A percentile compares a stretch with the other conserved stretches of the same genome.
Evolutionary conservation across 2,888 invertebrate genomes (phyloP).

Genomic region (Girardia tigrina): DNA sequence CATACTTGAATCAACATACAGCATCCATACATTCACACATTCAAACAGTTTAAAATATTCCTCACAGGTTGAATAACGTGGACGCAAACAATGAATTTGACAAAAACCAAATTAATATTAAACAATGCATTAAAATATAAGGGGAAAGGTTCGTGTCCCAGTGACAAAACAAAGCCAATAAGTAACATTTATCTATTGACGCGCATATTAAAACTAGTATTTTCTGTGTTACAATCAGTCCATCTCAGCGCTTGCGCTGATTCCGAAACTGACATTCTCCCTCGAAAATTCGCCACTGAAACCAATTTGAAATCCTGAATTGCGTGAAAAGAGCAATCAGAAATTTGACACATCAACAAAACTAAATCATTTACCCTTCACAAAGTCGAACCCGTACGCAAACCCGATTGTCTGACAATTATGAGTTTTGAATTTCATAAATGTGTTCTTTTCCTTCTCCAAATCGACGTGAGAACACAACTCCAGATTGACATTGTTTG

Average conservation of each 20-base stretch:
- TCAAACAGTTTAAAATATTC: too few relatives aligned
- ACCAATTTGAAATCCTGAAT: neutral
- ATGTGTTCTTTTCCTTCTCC: neutral
- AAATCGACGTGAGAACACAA: neutral
- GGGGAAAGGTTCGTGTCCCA: too few relatives aligned
- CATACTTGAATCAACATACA: too few relatives aligned
- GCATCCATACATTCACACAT: too few relatives aligned
- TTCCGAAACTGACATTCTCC: neutral
- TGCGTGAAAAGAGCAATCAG: neutral
- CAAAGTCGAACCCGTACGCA: neutral
- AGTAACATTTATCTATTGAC: too few relatives aligned
- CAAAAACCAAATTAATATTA: too few relatives aligned
- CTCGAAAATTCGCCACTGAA: neutral
- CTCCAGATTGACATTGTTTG: neutral
- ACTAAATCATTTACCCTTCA: neutral
- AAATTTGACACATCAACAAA: neutral
- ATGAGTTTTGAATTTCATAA: slow-evolving; percentile 9
- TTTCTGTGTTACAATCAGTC: too few relatives aligned
- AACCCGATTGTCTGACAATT: neutral
- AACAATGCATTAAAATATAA: too few relatives aligned
- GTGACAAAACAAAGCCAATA: too few relatives aligned
- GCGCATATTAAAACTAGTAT: too few relatives aligned
- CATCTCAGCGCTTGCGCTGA: neutral
- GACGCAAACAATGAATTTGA: too few relatives aligned
- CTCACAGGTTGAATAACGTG: too few relatives aligned